Conservation (phyloP, 2,797 vertebrate species). For the Platalea minor region DNA sequence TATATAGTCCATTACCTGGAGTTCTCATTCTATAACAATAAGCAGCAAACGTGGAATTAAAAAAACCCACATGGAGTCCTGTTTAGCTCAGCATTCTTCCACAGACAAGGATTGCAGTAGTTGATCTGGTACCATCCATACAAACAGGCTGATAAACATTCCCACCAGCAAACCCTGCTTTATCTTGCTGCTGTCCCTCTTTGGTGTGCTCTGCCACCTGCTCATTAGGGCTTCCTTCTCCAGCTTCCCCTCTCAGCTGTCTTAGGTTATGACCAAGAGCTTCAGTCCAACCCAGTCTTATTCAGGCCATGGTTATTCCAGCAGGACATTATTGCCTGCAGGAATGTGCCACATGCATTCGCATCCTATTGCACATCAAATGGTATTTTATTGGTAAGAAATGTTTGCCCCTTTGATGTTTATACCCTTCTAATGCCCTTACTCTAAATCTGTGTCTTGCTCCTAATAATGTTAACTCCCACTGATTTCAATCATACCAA, state of each 20-base stretch:
- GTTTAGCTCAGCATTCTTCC: not conserved
- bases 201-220: not conserved
- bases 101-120: not conserved
- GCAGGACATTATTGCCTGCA: not conserved
- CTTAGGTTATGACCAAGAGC: not conserved
- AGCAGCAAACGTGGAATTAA: not conserved
- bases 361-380: not conserved
- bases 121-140: not conserved
- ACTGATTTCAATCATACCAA: not conserved
- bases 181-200: not conserved
- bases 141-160: not conserved
- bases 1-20: no score
- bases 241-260: not conserved
- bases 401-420: not conserved
- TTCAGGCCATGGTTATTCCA: not conserved
- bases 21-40: not conserved
- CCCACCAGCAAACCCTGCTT: not conserved
- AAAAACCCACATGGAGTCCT: accelerated
- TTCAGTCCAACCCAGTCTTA: not conserved
- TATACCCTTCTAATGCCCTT: not conserved
- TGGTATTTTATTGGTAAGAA: not conserved
- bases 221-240: not conserved
- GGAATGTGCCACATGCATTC: not conserved
- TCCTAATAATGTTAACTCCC: not conserved
- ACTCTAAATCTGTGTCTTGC: not conserved